Conservation (phyloP, 2,888 invertebrate species). For the Phortica magna region DNA sequence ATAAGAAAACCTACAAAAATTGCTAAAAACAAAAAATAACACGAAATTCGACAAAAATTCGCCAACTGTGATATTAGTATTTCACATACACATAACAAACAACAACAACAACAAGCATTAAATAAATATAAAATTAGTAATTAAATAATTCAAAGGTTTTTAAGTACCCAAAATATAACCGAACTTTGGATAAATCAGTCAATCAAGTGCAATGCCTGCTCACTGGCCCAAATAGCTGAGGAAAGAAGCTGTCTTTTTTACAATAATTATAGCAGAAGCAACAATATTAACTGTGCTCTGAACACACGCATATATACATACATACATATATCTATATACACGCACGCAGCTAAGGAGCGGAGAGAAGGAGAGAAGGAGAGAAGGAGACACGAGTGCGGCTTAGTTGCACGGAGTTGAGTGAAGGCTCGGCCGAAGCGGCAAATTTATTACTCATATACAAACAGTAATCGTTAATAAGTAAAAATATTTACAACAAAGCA, state of each 20-base stretch:
- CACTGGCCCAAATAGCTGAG: slow-evolving; percentile 44
- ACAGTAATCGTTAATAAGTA: neutral
- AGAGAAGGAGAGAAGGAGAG: too few species aligned
- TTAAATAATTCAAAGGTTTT: slow-evolving; percentile 40
- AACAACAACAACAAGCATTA: slow-evolving; percentile 23
- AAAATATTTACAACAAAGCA: slow-evolving; percentile 14
- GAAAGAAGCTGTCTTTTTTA: slow-evolving; percentile 18
- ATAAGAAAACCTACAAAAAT: slow-evolving; percentile 20
- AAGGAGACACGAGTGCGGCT: too few species aligned
- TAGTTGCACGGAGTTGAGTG: too few species aligned
- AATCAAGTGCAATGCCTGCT: slow-evolving; percentile 45
- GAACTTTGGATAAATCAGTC: slow-evolving; percentile 20
- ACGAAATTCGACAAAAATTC: slow-evolving; percentile 31
- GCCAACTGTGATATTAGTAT: slow-evolving; percentile 34
- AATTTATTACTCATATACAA: slow-evolving; percentile 13
- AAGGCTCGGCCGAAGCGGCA: too few species aligned
- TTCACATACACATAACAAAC: slow-evolving; percentile 35
- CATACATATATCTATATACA: slow-evolving; percentile 15
- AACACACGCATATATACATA: slow-evolving; percentile 21
- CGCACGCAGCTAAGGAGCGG: neutral
- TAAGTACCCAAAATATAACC: slow-evolving; percentile 16
- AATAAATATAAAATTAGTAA: slow-evolving; percentile 56
- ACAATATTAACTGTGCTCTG: slow-evolving; percentile 28
- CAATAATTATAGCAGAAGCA: slow-evolving; percentile 35
- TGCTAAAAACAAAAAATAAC: slow-evolving; percentile 10